Evolutionary conservation across 2,888 invertebrate genomes (phyloP), one percentile per base, ranked within the genome.

Genomic region (Formica aserva): DNA sequence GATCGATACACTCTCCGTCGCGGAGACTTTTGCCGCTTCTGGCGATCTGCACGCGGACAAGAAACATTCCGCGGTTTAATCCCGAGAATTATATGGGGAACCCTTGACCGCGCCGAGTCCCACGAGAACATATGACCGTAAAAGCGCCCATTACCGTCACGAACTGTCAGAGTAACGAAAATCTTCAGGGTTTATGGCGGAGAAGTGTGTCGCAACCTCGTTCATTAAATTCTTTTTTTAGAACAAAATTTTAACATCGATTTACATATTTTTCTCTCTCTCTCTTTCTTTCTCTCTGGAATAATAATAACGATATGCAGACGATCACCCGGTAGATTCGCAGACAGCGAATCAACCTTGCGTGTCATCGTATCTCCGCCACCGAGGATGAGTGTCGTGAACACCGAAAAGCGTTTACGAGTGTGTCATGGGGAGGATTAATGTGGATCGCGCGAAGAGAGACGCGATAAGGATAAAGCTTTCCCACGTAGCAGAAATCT

Each of bases 61-160:
- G 66, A 77, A 67, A 67, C 77, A 57, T 67, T 57, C 67, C 77
- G 67, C 66, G 77, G 77, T 67, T 77, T 77, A 67, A 77, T 77
- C 77, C 77, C 15, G 13, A n/a, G 77, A 66, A 66, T 77, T 77
- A 77, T 67, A 41, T 67, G 26, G 77, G 38, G 38, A 57, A 15
- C 41, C 13, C 45, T 66, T 41, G 77, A 67, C 66, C 67, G 57
- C 67, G 45, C 11, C 67, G 11, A 29, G 66, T 32, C 38, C 41
- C 66, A 67, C 11, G 66, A 67, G 77, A 77, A 77, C 52, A n/a
- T 55, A 77, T 77, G 76, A 66, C 77, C 41, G 29, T 77, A 57
- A 67, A 57, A 29, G 29, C 63, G 38, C 29, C 66, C 66, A 77
- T 77, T 77, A 77, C n/a, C 66, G 77, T 66, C 55, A 77, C 66